Evolutionary conservation across 2,113 vertebrate genomes (phyloP).

Genomic region (Vulpes ferrilata): DNA sequence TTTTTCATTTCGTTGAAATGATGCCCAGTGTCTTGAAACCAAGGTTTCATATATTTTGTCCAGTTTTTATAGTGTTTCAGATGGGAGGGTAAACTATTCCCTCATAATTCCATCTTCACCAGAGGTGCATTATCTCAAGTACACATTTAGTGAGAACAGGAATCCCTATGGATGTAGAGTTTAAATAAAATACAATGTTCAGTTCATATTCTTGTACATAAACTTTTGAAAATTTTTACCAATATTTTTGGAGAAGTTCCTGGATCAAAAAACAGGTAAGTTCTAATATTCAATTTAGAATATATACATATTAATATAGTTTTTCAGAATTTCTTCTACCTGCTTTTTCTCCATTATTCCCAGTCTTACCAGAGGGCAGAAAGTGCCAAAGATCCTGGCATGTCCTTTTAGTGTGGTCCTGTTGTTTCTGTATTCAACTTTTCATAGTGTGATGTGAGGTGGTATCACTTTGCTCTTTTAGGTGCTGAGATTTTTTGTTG

Average conservation of each 20-base stretch:
- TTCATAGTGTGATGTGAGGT: background rate
- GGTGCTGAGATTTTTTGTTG: background rate
- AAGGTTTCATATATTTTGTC: background rate
- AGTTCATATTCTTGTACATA: background rate
- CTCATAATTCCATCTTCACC: background rate
- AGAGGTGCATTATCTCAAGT: background rate
- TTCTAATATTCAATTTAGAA: background rate
- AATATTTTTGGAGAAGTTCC: background rate
- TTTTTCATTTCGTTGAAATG: background rate
- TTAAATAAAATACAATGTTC: background rate
- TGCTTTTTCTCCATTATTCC: background rate
- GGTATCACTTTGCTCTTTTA: background rate
- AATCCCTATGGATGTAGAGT: background rate
- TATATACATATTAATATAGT: no score
- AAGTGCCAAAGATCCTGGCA: background rate
- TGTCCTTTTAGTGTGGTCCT: background rate
- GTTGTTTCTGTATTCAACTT: background rate
- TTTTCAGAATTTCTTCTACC: background rate
- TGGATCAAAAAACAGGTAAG: background rate
- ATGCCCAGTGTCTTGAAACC: background rate
- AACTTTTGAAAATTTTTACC: background rate
- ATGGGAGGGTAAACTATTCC: background rate
- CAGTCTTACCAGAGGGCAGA: background rate
- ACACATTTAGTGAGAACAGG: background rate
- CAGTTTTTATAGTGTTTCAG: background rate